Percentiles rank a stretch among this genome's conserved stretches.
Conservation (phyloP, 2,797 vertebrate species). For the Xiphophorus birchmanni region DNA sequence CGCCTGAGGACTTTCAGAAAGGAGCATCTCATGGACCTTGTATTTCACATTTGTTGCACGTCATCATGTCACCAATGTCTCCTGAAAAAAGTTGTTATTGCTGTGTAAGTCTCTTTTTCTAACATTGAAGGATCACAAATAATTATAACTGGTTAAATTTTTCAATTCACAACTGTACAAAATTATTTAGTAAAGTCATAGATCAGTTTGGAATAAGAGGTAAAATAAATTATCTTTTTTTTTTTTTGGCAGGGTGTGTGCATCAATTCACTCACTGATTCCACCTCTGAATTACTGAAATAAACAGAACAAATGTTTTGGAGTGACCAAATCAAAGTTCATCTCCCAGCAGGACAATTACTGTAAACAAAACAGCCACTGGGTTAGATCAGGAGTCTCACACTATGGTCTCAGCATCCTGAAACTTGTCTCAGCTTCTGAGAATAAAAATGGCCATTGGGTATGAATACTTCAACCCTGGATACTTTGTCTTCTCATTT, state of each 20-base stretch:
- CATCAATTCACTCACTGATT: no score
- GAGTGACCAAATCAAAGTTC: background rate
- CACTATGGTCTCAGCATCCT: background rate
- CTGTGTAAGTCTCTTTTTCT: background rate
- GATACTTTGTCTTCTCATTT: slow-evolving; percentile 30
- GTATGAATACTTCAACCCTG: slow-evolving; percentile 8
- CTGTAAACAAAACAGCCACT: background rate
- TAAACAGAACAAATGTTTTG: background rate
- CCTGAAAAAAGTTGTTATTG: background rate
- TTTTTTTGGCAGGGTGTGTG: no score
- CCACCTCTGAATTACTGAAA: background rate
- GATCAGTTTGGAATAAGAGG: background rate
- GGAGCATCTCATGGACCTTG: slow-evolving; percentile 17
- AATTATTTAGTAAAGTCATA: background rate
- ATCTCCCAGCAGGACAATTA: background rate
- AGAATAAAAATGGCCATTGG: background rate
- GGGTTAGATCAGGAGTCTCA: background rate
- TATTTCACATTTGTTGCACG: slow-evolving; percentile 10
- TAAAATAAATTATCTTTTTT: background rate
- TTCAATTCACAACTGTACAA: background rate
- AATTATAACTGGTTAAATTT: background rate
- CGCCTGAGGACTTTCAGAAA: slow-evolving; percentile 41
- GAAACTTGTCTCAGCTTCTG: background rate
- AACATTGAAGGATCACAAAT: background rate
- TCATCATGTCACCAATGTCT: slow-evolving; percentile 8